phyloP scores from a whole-genome alignment of 2,888 invertebrate genomes.

The Lasioglossum figueresi region DNA sequence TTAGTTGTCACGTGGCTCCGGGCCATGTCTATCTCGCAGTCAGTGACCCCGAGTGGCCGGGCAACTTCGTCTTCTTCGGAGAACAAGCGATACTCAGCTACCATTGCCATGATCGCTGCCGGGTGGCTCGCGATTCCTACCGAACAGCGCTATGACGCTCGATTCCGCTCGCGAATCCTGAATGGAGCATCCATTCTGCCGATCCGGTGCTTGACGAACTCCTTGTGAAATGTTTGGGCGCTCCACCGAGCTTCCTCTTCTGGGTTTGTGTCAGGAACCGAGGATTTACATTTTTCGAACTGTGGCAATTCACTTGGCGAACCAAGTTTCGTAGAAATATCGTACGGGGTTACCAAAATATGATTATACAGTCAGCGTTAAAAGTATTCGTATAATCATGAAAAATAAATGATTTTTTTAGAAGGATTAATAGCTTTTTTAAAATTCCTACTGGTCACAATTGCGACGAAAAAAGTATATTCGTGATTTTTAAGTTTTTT shows the following conservation, averaged over 20 bases:
- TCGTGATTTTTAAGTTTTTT: neutral
- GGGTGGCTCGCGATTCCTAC: neutral
- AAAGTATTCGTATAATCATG: too few species aligned
- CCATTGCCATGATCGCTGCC: conserved; percentile 14
- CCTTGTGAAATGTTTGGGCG: neutral
- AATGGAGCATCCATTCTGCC: neutral
- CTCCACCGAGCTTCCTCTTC: too few species aligned
- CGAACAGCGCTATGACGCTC: neutral
- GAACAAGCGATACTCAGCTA: conserved; percentile 1
- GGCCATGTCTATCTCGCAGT: conserved; percentile 67
- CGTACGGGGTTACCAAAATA: too few species aligned
- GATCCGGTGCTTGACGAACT: neutral
- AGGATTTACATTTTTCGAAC: neutral
- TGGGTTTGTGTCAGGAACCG: neutral
- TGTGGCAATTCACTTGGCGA: neutral
- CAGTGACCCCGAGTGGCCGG: conserved; percentile 60
- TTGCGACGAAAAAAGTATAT: neutral
- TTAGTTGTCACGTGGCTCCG: conserved; percentile 68
- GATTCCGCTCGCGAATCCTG: neutral
- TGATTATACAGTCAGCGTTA: too few species aligned
- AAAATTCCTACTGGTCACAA: too few species aligned
- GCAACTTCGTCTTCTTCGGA: conserved; percentile 44
- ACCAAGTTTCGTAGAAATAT: too few species aligned
- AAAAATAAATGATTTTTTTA: too few species aligned
- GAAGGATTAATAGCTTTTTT: too few species aligned